Evolutionary conservation across 2,888 invertebrate genomes (phyloP).

Genomic region (Acleris emargana): DNA sequence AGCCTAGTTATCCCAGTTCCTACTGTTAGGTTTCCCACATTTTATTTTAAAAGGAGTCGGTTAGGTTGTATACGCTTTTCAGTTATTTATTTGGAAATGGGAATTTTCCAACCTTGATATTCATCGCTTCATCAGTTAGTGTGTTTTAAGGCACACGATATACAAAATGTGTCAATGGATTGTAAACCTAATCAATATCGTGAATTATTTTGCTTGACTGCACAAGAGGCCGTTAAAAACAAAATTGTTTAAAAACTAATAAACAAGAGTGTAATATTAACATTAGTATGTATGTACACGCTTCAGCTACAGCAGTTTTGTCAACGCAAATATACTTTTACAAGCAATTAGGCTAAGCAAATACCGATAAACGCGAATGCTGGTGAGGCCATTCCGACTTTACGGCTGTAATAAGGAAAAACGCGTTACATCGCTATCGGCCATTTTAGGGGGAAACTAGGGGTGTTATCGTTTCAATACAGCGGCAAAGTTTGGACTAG

Average conservation of each 20-base stretch:
- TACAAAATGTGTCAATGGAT: no score
- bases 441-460: background rate
- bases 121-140: no score
- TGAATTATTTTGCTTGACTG: no score
- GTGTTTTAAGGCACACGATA: no score
- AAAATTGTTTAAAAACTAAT: no score
- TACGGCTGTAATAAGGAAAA: slow-evolving; percentile 19
- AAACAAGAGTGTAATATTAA: no score
- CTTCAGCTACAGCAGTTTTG: no score
- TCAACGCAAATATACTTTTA: slow-evolving; percentile 17
- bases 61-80: background rate
- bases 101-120: no score
- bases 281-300: no score
- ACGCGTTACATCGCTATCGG: slow-evolving; percentile 3
- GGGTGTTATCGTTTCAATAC: slow-evolving; percentile 21
- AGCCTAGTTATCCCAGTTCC: slow-evolving; percentile 2
- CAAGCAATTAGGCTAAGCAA: slow-evolving; percentile 27
- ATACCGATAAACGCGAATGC: slow-evolving; percentile 23
- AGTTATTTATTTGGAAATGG: background rate
- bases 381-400: slow-evolving; percentile 15
- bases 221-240: no score
- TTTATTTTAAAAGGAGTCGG: background rate
- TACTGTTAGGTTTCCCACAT: background rate
- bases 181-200: no score
- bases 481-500: slow-evolving; percentile 7